Evolutionary conservation across 2,113 vertebrate species (phyloP).

Genomic region (Austrofundulus limnaeus): DNA sequence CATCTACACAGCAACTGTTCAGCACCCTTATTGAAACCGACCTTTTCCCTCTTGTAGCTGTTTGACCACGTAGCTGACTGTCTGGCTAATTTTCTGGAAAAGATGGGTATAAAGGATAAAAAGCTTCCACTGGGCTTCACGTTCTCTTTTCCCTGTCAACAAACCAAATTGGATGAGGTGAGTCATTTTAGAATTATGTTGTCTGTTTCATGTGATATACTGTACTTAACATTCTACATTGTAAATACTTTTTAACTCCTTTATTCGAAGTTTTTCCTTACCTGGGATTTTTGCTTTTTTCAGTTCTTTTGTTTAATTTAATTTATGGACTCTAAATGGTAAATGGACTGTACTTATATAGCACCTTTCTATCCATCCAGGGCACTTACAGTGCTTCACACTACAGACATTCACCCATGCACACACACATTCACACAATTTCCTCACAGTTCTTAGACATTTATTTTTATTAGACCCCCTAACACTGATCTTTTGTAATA

Average conservation of each 20-base stretch:
- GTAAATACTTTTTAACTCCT: too few relatives aligned
- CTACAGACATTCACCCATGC: too few relatives aligned
- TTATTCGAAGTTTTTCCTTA: too few relatives aligned
- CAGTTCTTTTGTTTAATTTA: too few relatives aligned
- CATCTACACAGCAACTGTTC: background rate
- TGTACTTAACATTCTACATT: background rate
- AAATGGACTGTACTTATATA: too few relatives aligned
- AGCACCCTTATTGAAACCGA: constrained; percentile 3
- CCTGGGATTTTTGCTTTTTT: too few relatives aligned
- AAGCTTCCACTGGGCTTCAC: constrained; percentile 95
- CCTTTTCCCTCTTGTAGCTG: constrained; percentile 76
- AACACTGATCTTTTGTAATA: background rate
- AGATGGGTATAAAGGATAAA: constrained; percentile 91
- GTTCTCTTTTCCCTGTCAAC: constrained; percentile 94
- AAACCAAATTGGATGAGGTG: constrained; percentile 95
- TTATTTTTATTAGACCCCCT: background rate
- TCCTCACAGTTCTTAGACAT: background rate
- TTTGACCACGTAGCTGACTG: constrained; percentile 95
- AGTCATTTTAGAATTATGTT: constrained; percentile 26
- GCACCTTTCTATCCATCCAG: too few relatives aligned
- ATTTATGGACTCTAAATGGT: too few relatives aligned
- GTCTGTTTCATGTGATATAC: background rate
- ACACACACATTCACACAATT: too few relatives aligned
- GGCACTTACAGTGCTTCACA: too few relatives aligned
- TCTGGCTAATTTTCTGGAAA: constrained; percentile 91